A percentile compares a stretch with the other conserved stretches of the same genome.
These are phyloP conservation scores for Polylopha cassiicola DNA, from an alignment of 2,888 invertebrate genomes.

Conservation along the genomic window DNA sequence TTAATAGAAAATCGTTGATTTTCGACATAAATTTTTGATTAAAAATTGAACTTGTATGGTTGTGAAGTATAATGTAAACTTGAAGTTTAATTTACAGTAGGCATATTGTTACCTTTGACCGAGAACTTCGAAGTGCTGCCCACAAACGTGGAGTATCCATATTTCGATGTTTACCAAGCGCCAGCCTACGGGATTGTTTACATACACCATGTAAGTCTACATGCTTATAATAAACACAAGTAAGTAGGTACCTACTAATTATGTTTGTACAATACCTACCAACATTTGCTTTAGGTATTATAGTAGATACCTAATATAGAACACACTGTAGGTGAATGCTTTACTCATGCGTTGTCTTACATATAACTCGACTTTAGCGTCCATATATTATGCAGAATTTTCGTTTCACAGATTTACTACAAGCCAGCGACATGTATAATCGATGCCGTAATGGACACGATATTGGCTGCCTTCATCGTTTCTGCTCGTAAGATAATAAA, in stretches of 20 bases:
- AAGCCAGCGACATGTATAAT: conserved; percentile 73
- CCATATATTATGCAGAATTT: no score
- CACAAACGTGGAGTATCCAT: conserved; percentile 70
- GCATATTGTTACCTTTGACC: conserved; percentile 64
- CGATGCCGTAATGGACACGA: conserved; percentile 70
- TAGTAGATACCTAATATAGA: no score
- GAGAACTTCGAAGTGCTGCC: conserved; percentile 66
- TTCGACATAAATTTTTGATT: no score
- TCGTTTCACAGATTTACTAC: conserved; percentile 68
- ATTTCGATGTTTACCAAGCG: conserved; percentile 55
- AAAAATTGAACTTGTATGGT: no score
- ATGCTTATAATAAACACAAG: conserved; percentile 20
- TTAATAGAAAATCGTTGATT: no score
- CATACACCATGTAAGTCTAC: conserved; percentile 60
- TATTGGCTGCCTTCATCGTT: conserved; percentile 65
- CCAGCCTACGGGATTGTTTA: conserved; percentile 58
- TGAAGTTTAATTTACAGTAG: conserved; percentile 65
- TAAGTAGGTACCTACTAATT: no score
- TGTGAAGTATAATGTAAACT: no score
- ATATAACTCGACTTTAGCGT: no score
- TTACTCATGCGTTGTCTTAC: no score
- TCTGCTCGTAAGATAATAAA: conserved; percentile 62
- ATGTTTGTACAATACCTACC: no score
- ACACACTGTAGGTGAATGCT: no score
- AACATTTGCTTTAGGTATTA: no score